A percentile compares a stretch with the other conserved stretches of the same genome.
Evolutionary conservation across 2,888 invertebrate species (phyloP).

Genomic region (Macrosiphum euphorbiae): DNA sequence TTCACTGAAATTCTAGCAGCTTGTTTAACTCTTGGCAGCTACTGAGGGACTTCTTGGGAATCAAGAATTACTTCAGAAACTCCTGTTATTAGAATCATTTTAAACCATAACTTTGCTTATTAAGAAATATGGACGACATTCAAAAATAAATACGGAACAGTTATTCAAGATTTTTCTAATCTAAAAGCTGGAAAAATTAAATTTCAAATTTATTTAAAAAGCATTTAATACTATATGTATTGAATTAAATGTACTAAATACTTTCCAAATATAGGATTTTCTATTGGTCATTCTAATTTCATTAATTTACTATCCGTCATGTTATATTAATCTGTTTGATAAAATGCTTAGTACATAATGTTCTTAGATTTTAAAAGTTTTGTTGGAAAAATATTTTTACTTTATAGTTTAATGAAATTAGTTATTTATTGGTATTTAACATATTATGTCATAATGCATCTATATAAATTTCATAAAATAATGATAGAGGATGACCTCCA

Average conservation of each 20-base stretch:
- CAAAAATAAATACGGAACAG: background rate
- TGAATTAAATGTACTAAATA: too few relatives aligned
- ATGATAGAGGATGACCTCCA: background rate
- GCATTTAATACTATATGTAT: too few relatives aligned
- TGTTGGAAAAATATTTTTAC: background rate
- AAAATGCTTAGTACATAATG: too few relatives aligned
- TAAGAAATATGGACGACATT: background rate
- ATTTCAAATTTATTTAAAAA: background rate
- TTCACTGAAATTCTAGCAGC: too few relatives aligned
- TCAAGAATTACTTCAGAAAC: too few relatives aligned
- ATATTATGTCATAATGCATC: background rate
- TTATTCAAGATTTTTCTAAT: background rate
- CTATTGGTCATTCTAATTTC: too few relatives aligned
- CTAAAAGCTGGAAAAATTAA: background rate
- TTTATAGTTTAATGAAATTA: background rate
- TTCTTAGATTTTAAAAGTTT: too few relatives aligned
- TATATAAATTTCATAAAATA: background rate
- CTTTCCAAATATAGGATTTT: too few relatives aligned
- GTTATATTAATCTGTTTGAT: too few relatives aligned
- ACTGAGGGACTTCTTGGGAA: too few relatives aligned
- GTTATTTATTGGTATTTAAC: background rate
- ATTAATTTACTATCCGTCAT: too few relatives aligned
- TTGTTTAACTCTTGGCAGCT: background rate
- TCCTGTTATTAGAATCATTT: too few relatives aligned
- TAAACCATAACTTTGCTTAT: background rate